Evolutionary conservation across 2,113 vertebrate genomes (phyloP).

Genomic region (Noctilio leporinus): DNA sequence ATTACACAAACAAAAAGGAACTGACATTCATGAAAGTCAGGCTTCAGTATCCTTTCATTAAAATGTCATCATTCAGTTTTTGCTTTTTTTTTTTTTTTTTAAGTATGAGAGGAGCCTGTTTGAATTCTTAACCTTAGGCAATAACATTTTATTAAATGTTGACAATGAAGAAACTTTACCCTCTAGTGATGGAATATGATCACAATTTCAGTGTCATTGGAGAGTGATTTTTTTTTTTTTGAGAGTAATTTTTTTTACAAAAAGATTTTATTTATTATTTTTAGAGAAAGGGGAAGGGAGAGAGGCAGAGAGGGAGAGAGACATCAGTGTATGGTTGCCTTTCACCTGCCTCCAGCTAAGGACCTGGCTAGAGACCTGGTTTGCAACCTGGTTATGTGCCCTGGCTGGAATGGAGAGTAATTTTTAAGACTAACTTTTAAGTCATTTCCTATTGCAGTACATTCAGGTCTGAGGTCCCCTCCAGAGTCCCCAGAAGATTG

Average conservation of each 20-base stretch:
- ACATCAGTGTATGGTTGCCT: too few species aligned
- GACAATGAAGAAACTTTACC: constrained; percentile 31
- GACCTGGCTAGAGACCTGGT: too few species aligned
- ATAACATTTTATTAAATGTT: not conserved
- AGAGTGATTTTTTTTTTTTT: not conserved
- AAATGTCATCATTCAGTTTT: not conserved
- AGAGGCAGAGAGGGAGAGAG: too few species aligned
- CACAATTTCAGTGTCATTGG: not conserved
- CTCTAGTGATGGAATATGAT: constrained; percentile 29
- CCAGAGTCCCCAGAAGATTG: not conserved
- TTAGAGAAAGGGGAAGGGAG: too few species aligned
- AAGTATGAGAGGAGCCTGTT: not conserved
- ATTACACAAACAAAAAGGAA: not conserved
- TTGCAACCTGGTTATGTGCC: too few species aligned
- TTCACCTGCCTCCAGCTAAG: too few species aligned
- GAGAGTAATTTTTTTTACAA: too few species aligned
- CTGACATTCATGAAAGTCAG: not conserved
- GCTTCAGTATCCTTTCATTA: not conserved
- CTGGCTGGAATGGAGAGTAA: not conserved
- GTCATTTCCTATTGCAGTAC: not conserved
- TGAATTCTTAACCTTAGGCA: not conserved
- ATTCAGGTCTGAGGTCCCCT: not conserved
- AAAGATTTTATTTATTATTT: too few species aligned
- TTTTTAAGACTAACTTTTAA: not conserved
- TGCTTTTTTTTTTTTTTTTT: not conserved